phyloP scores from a whole-genome alignment of 2,113 vertebrate genomes.

The Centropristis striata region DNA sequence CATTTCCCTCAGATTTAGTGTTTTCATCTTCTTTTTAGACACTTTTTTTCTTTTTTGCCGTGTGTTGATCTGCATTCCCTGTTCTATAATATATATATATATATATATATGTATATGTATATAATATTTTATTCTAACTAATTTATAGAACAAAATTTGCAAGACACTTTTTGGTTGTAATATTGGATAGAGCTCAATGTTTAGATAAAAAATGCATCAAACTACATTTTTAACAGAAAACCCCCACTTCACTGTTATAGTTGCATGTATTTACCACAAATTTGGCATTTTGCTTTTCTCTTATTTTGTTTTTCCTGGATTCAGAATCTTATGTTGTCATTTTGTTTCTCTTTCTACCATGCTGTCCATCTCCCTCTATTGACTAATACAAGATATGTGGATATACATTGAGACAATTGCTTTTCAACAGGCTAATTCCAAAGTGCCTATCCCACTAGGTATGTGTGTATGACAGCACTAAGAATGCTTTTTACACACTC shows the following conservation, averaged over 20 bases:
- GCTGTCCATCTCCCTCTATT: background rate
- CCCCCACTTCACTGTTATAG: background rate
- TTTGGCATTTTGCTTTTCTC: background rate
- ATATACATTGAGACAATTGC: constrained; percentile 27
- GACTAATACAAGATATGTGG: constrained; percentile 5
- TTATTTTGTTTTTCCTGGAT: background rate
- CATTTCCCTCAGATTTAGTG: no score
- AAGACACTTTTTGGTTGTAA: background rate
- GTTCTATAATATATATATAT: no score
- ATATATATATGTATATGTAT: no score
- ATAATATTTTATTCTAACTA: background rate
- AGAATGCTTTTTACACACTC: constrained; percentile 61
- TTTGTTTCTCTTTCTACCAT: background rate
- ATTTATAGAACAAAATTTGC: background rate
- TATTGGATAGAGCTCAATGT: background rate
- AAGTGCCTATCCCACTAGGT: constrained; percentile 24
- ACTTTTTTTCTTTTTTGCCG: no score
- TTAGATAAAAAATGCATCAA: background rate
- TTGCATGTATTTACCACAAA: background rate
- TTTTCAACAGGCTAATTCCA: constrained; percentile 49
- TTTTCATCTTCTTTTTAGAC: no score
- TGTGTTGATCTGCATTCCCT: background rate
- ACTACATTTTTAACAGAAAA: background rate
- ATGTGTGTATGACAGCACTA: constrained; percentile 58
- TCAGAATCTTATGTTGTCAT: background rate